phyloP scores from a whole-genome alignment of 2,797 vertebrate genomes.

The Enteromius radiatus region DNA sequence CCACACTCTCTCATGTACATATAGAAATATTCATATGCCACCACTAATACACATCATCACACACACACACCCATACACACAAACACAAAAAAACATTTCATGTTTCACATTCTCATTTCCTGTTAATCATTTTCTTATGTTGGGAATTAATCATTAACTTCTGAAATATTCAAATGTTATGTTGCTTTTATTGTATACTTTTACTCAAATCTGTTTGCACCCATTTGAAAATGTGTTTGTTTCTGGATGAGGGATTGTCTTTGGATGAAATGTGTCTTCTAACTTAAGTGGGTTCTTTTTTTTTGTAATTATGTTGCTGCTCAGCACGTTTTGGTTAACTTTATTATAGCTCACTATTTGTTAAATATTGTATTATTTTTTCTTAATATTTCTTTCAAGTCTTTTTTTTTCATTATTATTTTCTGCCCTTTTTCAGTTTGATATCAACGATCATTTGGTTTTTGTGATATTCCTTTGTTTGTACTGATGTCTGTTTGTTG shows the following conservation, averaged over 20 bases:
- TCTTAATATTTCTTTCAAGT: neutral
- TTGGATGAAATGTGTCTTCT: conserved; percentile 34
- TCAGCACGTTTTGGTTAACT: conserved; percentile 10
- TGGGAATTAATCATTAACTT: conserved; percentile 9
- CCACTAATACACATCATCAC: conserved; percentile 41
- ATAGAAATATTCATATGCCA: conserved; percentile 17
- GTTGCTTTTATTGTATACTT: conserved; percentile 8
- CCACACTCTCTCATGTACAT: conserved; percentile 43
- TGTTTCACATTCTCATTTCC: neutral
- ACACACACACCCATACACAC: no score
- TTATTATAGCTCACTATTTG: conserved; percentile 1
- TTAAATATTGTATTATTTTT: conserved; percentile 14
- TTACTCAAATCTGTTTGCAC: neutral
- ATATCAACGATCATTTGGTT: conserved; percentile 28
- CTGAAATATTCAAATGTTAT: conserved; percentile 4
- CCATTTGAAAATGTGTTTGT: conserved; percentile 27
- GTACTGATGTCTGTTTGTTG: conserved; percentile 17
- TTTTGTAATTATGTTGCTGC: conserved; percentile 23
- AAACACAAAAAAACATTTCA: neutral
- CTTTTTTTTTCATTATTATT: no score
- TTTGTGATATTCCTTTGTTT: conserved; percentile 15
- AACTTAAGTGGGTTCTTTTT: conserved; percentile 18
- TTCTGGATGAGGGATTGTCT: conserved; percentile 7
- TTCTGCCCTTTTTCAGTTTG: neutral
- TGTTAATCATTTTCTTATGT: conserved; percentile 9